These are phyloP conservation scores for Bubalus kerabau DNA, from an alignment of 2,113 vertebrate species.

Conservation along the genomic window DNA sequence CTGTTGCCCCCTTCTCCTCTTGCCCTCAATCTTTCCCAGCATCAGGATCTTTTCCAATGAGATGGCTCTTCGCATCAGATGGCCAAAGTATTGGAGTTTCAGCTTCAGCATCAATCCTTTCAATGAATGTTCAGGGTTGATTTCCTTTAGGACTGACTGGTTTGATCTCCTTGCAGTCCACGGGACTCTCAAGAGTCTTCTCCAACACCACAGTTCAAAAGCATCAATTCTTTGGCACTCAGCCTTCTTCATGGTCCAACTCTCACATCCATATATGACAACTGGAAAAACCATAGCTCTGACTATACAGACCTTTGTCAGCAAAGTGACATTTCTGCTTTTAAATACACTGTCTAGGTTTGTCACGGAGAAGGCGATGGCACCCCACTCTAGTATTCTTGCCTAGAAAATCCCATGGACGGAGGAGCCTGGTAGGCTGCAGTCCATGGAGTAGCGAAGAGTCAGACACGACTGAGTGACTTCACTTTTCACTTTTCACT, in stretches of 20 bases:
- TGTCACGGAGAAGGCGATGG: neutral
- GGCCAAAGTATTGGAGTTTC: neutral
- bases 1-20: neutral
- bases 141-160: neutral
- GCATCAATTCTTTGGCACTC: neutral
- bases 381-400: too few species aligned
- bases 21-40: neutral
- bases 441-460: too few species aligned
- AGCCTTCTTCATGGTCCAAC: neutral
- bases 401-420: too few species aligned
- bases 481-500: too few species aligned
- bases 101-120: neutral
- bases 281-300: neutral
- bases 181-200: neutral
- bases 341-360: neutral
- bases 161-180: neutral
- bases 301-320: neutral
- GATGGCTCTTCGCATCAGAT: rapidly evolving
- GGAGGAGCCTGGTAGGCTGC: too few species aligned
- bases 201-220: neutral
- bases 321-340: neutral
- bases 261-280: neutral
- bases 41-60: neutral
- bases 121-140: neutral
- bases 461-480: too few species aligned